Evolutionary conservation across 2,797 vertebrate genomes (phyloP).

Genomic region (Hyperoplus immaculatus): DNA sequence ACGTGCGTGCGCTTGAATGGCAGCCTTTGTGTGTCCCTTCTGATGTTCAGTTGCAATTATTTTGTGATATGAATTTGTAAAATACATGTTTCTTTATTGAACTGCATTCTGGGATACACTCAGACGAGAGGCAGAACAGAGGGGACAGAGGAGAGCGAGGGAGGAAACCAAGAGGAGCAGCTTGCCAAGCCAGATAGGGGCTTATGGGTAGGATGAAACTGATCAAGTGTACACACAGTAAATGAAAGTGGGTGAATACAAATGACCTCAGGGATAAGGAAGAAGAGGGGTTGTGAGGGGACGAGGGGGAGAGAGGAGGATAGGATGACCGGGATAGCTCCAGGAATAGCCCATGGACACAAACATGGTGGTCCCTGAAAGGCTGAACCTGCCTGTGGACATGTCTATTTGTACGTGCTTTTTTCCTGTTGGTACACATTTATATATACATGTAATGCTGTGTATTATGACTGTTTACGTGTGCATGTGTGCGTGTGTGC

Average conservation of each 20-base stretch:
- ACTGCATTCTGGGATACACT: slow-evolving; percentile 29
- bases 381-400: slow-evolving; percentile 3
- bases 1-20: slow-evolving; percentile 12
- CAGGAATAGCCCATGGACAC: slow-evolving; percentile 57
- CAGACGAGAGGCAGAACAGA: slow-evolving; percentile 29
- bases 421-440: neutral
- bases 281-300: slow-evolving; percentile 37
- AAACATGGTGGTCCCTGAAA: slow-evolving; percentile 40
- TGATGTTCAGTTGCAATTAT: slow-evolving; percentile 42
- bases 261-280: slow-evolving; percentile 71
- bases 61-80: slow-evolving; percentile 38
- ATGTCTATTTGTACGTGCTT: neutral
- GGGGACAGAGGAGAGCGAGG: slow-evolving; percentile 38
- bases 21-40: slow-evolving; percentile 34
- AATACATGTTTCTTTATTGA: slow-evolving; percentile 45
- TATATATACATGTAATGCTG: neutral
- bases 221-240: slow-evolving; percentile 72
- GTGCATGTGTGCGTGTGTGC: neutral
- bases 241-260: slow-evolving; percentile 80
- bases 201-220: slow-evolving; percentile 65
- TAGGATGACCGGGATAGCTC: slow-evolving; percentile 30
- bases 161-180: slow-evolving; percentile 47
- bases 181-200: slow-evolving; percentile 64
- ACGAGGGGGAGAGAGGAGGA: slow-evolving; percentile 13
- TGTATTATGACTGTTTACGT: neutral